phyloP scores from a whole-genome alignment of 2,888 invertebrate species.

The Halocaridina rubra region DNA sequence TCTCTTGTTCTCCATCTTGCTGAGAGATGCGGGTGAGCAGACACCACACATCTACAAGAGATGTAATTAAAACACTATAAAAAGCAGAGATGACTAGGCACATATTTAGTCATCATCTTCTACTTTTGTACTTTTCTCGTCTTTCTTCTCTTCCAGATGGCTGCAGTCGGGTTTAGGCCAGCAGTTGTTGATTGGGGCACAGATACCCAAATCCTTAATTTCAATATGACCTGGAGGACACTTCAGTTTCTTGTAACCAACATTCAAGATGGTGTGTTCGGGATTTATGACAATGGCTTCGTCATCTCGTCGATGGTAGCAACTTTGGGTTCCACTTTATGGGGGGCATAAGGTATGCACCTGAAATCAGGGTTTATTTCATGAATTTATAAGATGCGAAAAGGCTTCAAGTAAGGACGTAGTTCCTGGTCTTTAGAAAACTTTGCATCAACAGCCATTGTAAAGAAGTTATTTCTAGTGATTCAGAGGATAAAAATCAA shows the following conservation, averaged over 20 bases:
- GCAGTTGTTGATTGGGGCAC: not conserved
- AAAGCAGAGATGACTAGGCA: no score
- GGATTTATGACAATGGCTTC: not conserved
- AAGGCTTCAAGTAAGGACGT: no score
- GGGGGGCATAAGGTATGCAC: not conserved
- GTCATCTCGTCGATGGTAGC: not conserved
- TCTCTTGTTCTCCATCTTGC: no score
- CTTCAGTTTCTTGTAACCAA: not conserved
- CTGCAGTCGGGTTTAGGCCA: not conserved
- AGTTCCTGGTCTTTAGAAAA: no score
- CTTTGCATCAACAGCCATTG: no score
- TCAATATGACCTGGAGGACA: not conserved
- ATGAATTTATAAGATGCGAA: not conserved
- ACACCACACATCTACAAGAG: no score
- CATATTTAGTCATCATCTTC: no score
- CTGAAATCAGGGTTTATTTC: not conserved
- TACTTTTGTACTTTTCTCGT: not conserved
- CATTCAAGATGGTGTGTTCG: not conserved
- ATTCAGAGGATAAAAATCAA: no score
- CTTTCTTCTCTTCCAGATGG: not conserved
- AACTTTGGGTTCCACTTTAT: not conserved
- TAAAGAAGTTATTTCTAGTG: no score
- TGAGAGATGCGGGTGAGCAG: no score
- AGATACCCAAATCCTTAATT: not conserved
- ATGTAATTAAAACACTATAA: no score